These are phyloP conservation scores for Volucella inanis DNA, from an alignment of 2,888 invertebrate species.

Conservation along the genomic window DNA sequence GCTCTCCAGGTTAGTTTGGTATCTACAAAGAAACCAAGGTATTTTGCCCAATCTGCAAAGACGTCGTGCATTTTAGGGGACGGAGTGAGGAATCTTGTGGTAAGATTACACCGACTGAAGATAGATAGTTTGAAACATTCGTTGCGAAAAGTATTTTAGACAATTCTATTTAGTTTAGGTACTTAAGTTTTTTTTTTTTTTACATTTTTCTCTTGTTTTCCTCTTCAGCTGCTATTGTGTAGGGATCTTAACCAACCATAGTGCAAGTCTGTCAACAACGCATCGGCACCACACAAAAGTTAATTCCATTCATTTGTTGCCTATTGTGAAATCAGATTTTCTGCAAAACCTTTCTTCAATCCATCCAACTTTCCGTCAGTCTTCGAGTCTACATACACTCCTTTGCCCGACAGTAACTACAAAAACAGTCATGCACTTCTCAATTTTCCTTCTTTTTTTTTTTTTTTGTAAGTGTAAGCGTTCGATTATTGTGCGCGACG, in stretches of 20 bases:
- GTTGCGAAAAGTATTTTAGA: too few relatives aligned
- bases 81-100: too few relatives aligned
- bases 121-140: too few relatives aligned
- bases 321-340: constrained; percentile 53
- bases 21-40: too few relatives aligned
- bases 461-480: constrained; percentile 25
- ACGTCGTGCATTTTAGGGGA: too few relatives aligned
- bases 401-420: constrained; percentile 2
- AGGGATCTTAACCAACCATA: background rate
- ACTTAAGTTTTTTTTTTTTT: background rate
- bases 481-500: constrained; percentile 62
- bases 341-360: constrained; percentile 21
- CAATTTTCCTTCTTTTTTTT: constrained; percentile 44
- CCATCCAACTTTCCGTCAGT: constrained; percentile 9
- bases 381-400: constrained; percentile 27
- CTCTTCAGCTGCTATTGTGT: background rate
- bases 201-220: background rate
- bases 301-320: constrained; percentile 59
- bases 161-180: too few relatives aligned
- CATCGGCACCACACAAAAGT: constrained; percentile 35
- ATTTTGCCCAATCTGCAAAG: too few relatives aligned
- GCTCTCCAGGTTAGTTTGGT: too few relatives aligned
- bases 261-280: constrained; percentile 30
- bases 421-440: constrained; percentile 12
- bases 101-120: too few relatives aligned